phyloP scores from a whole-genome alignment of 1,140 invertebrate genomes.

The Tetragonula clypearis region DNA sequence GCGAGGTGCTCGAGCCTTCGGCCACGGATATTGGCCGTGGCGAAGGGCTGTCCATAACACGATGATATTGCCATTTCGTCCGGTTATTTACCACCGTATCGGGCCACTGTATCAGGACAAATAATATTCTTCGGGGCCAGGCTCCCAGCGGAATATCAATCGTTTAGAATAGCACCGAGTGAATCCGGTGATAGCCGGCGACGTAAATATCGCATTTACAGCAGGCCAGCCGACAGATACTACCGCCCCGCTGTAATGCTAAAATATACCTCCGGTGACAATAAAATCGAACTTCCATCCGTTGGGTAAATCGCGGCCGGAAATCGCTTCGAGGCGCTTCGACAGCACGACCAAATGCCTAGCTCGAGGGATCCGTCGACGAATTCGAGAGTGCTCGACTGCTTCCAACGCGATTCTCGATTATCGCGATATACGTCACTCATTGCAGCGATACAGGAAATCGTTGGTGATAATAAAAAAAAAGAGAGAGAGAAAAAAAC shows the following conservation, averaged over 20 bases:
- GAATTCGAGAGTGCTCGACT: neutral
- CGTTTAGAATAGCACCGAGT: slow-evolving; percentile 29
- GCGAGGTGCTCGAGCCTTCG: neutral
- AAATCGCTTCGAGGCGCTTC: slow-evolving; percentile 2
- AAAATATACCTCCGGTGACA: slow-evolving; percentile 41
- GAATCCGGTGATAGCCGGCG: neutral
- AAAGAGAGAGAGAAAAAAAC: neutral
- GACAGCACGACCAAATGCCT: neutral
- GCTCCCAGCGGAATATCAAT: slow-evolving; percentile 42
- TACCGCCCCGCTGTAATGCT: slow-evolving; percentile 28
- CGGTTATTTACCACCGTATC: slow-evolving; percentile 14
- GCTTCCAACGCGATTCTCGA: neutral
- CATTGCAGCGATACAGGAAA: neutral
- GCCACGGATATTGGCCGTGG: slow-evolving; percentile 20
- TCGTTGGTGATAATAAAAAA: neutral
- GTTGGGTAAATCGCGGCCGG: slow-evolving; percentile 19
- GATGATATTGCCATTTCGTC: slow-evolving; percentile 9
- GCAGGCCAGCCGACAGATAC: neutral
- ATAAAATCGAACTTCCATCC: slow-evolving; percentile 35
- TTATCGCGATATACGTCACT: neutral
- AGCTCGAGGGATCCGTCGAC: neutral
- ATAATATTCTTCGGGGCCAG: slow-evolving; percentile 17
- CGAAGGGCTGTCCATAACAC: neutral
- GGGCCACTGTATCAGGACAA: neutral
- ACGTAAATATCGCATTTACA: slow-evolving; percentile 44